A percentile compares a stretch with the other conserved stretches of the same genome.
phyloP scores from a whole-genome alignment of 1,140 invertebrate species.

The Drosophila rhopaloa region DNA sequence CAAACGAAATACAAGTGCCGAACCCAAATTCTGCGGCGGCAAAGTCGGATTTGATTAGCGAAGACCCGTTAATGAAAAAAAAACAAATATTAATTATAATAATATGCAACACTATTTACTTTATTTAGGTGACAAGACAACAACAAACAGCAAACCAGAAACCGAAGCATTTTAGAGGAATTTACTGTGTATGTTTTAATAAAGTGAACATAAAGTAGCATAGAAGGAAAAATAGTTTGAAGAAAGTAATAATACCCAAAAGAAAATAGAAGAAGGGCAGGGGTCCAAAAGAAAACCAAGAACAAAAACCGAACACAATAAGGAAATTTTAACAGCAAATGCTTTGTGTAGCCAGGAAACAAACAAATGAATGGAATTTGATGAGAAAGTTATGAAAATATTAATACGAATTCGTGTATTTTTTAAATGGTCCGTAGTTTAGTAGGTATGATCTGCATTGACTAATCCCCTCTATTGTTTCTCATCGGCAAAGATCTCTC shows the following conservation, averaged over 20 bases:
- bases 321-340: constrained; percentile 48
- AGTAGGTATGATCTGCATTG: constrained; percentile 59
- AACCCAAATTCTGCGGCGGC: constrained; percentile 59
- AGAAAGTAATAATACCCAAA: constrained; percentile 27
- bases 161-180: constrained; percentile 80
- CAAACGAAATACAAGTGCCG: constrained; percentile 52
- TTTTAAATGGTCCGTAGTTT: constrained; percentile 78
- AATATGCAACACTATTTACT: constrained; percentile 79
- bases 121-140: constrained; percentile 78
- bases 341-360: constrained; percentile 43
- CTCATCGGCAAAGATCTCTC: constrained; percentile 27
- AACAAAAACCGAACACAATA: constrained; percentile 41
- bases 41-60: constrained; percentile 76
- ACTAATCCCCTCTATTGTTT: constrained; percentile 28
- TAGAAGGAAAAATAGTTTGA: constrained; percentile 59
- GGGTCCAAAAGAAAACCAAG: constrained; percentile 53
- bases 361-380: constrained; percentile 1
- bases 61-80: constrained; percentile 64
- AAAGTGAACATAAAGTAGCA: constrained; percentile 56
- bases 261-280: constrained; percentile 11
- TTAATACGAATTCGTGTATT: constrained; percentile 57
- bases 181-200: constrained; percentile 75
- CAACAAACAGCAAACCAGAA: constrained; percentile 59
- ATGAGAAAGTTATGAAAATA: constrained; percentile 24
- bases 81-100: constrained; percentile 49